Conservation (phyloP, 1,140 invertebrate genomes). For the Cephus cinctus region DNA sequence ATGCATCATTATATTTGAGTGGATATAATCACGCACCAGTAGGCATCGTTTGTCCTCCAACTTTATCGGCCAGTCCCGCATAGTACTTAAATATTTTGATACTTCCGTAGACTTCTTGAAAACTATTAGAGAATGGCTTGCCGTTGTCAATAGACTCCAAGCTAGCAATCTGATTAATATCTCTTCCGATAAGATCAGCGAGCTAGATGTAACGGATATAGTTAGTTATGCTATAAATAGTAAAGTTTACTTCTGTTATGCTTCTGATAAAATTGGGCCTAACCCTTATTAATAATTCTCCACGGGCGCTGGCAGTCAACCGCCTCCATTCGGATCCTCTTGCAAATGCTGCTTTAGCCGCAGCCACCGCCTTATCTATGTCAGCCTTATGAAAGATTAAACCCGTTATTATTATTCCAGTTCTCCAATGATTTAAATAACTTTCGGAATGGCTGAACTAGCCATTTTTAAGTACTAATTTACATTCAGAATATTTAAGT, state of each 20-base stretch:
- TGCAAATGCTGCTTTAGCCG: constrained; percentile 61
- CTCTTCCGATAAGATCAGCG: constrained; percentile 63
- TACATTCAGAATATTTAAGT: too few relatives aligned
- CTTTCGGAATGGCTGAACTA: too few relatives aligned
- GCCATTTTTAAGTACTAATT: too few relatives aligned
- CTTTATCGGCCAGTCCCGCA: constrained; percentile 77
- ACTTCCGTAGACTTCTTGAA: constrained; percentile 59
- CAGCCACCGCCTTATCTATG: constrained; percentile 58
- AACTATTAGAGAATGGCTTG: constrained; percentile 65
- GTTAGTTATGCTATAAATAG: background rate
- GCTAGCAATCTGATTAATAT: constrained; percentile 57
- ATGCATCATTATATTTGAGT: background rate
- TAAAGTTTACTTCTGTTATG: background rate
- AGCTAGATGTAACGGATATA: constrained; percentile 40
- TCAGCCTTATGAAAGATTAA: constrained; percentile 50
- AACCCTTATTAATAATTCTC: constrained; percentile 55
- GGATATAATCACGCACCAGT: constrained; percentile 33
- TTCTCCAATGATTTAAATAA: too few relatives aligned
- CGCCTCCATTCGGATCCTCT: constrained; percentile 65
- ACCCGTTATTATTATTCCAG: too few relatives aligned
- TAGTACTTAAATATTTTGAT: constrained; percentile 66
- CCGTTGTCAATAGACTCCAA: constrained; percentile 74
- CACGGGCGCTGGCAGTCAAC: constrained; percentile 70
- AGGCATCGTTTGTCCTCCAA: constrained; percentile 69
- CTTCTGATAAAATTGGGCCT: background rate